Evolutionary conservation across 2,797 vertebrate species (phyloP).

Genomic region (Melanotaenia trifasciata): DNA sequence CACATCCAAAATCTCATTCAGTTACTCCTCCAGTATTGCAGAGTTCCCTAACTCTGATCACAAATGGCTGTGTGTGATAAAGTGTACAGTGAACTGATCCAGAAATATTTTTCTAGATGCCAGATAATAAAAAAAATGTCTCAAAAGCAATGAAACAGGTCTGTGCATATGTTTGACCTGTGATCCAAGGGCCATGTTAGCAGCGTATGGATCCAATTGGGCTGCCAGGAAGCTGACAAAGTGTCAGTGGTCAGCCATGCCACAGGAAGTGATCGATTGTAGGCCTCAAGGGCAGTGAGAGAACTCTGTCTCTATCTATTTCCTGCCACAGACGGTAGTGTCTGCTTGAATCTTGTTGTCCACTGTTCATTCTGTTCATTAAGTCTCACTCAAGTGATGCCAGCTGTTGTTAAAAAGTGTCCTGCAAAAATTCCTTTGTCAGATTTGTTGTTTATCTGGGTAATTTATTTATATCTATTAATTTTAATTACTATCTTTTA

Average conservation of each 20-base stretch:
- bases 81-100: conserved; percentile 31
- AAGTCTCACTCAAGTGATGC: conserved; percentile 56
- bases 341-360: conserved; percentile 52
- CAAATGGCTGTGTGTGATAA: conserved; percentile 52
- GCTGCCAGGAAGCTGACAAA: conserved; percentile 80
- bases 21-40: conserved; percentile 31
- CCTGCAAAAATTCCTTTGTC: conserved; percentile 23
- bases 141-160: conserved; percentile 28
- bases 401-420: conserved; percentile 56
- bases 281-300: conserved; percentile 69
- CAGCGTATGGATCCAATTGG: conserved; percentile 82
- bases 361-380: conserved; percentile 70
- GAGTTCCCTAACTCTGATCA: conserved; percentile 22
- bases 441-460: not conserved
- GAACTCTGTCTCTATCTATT: conserved; percentile 75
- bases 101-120: conserved; percentile 12
- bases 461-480: not conserved
- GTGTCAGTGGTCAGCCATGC: conserved; percentile 77
- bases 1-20: conserved; percentile 39
- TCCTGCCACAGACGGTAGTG: conserved; percentile 68
- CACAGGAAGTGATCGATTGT: conserved; percentile 82
- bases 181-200: conserved; percentile 67
- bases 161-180: conserved; percentile 69
- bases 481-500: not conserved
- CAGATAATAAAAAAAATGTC: conserved; percentile 10